Conservation (phyloP, 2,113 vertebrate species). For the Python bivittatus region DNA sequence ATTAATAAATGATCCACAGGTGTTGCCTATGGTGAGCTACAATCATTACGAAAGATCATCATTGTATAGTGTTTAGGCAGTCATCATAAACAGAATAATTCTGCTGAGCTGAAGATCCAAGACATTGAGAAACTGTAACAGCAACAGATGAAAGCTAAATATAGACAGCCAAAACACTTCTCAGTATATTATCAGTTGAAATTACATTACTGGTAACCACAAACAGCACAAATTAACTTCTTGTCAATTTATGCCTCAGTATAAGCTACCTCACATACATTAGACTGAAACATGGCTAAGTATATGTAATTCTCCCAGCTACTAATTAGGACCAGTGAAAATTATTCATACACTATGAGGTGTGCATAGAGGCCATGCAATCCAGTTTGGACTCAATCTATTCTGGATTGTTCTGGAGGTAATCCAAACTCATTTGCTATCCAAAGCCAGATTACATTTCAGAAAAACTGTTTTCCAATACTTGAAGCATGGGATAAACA, state of each 20-base stretch:
- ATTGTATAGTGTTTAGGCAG: background rate
- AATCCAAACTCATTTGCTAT: background rate
- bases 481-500: background rate
- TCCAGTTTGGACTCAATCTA: background rate
- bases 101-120: conserved; percentile 50
- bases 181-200: conserved; percentile 68
- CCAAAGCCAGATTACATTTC: background rate
- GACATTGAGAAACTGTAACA: conserved; percentile 60
- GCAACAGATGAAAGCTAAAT: conserved; percentile 68
- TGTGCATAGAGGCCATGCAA: background rate
- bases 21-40: background rate
- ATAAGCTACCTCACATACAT: background rate
- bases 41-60: rapidly evolving
- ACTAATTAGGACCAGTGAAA: background rate
- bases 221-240: background rate
- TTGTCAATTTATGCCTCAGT: background rate
- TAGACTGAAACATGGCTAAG: rapidly evolving
- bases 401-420: background rate
- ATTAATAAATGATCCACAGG: conserved; percentile 23
- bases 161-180: conserved; percentile 70
- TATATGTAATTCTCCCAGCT: background rate
- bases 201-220: conserved; percentile 10
- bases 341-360: background rate
- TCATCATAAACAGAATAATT: conserved; percentile 38
- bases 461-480: background rate